Evolutionary conservation across 1,140 invertebrate genomes (phyloP).

Genomic region (Parapsyche elsis): DNA sequence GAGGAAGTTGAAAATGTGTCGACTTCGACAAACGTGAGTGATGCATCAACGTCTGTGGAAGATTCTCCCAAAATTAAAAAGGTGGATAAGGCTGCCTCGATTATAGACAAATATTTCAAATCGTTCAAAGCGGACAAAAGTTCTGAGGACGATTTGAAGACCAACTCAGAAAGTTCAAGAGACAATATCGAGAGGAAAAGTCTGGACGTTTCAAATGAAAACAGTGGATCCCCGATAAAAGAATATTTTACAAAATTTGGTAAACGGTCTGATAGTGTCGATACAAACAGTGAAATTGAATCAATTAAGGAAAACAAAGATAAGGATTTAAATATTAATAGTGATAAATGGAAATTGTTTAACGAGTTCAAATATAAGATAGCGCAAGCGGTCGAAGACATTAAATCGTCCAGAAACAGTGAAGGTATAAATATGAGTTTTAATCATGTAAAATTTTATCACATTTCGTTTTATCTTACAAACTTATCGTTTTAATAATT

Average conservation of each 20-base stretch:
- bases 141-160: constrained; percentile 61
- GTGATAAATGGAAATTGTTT: constrained; percentile 67
- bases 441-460: background rate
- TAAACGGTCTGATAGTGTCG: constrained; percentile 57
- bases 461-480: background rate
- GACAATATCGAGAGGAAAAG: constrained; percentile 50
- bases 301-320: constrained; percentile 62
- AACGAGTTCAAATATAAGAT: constrained; percentile 68
- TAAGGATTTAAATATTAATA: constrained; percentile 61
- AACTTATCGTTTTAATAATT: background rate
- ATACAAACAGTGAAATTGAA: constrained; percentile 58
- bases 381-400: constrained; percentile 67
- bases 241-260: constrained; percentile 66
- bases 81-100: constrained; percentile 62
- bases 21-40: constrained; percentile 70
- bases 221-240: constrained; percentile 66
- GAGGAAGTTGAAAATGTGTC: constrained; percentile 74
- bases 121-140: constrained; percentile 63
- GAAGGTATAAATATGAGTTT: constrained; percentile 59
- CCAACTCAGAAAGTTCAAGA: constrained; percentile 40
- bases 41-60: constrained; percentile 56
- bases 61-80: constrained; percentile 64
- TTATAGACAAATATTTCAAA: constrained; percentile 67
- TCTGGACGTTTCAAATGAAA: constrained; percentile 59
- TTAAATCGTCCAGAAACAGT: constrained; percentile 63